Conservation (phyloP, 2,797 vertebrate genomes). For the Leuciscus waleckii region DNA sequence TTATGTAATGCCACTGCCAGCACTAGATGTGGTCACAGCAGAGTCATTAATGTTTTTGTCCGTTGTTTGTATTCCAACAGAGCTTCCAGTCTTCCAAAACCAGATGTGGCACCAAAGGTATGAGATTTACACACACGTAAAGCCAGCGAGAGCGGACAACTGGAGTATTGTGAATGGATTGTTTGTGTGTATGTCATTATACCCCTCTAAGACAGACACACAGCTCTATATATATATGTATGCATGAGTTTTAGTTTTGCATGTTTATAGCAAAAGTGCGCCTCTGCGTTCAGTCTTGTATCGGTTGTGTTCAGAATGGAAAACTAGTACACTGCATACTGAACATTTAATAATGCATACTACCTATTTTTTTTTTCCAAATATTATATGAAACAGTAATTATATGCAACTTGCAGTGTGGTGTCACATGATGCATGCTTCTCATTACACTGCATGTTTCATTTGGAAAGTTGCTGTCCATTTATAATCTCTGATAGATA, state of each 20-base stretch:
- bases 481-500: not conserved
- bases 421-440: not conserved
- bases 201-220: constrained; percentile 39
- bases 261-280: not conserved
- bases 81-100: constrained; percentile 75
- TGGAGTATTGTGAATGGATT: constrained; percentile 1
- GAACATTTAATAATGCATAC: not conserved
- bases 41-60: constrained; percentile 22
- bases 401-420: not conserved
- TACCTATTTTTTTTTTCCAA: not conserved
- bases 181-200: constrained; percentile 5
- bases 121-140: constrained; percentile 55
- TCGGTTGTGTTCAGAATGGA: not conserved
- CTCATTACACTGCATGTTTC: not conserved
- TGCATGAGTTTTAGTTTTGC: not conserved
- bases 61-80: constrained; percentile 69
- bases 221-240: constrained; percentile 76
- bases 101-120: constrained; percentile 87
- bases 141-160: constrained; percentile 2
- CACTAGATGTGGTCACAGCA: not conserved
- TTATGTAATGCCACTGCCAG: not conserved
- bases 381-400: not conserved
- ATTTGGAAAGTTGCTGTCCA: not conserved
- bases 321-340: not conserved
- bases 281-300: not conserved